Evolutionary conservation across 2,113 vertebrate species (phyloP).

Genomic region (Engystomops pustulosus): DNA sequence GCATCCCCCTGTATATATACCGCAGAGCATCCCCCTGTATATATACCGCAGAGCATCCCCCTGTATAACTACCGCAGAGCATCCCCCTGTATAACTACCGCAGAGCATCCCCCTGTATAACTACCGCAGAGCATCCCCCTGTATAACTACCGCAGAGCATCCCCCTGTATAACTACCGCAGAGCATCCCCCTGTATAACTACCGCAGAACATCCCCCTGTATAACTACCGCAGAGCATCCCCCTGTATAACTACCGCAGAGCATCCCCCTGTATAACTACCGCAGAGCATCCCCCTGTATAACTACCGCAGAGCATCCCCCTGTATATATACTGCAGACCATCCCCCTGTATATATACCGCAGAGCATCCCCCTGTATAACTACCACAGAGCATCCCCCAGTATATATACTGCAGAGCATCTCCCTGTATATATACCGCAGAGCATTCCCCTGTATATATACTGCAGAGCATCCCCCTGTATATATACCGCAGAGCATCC

Average conservation of each 20-base stretch:
- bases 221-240: neutral
- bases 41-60: neutral
- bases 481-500: too few relatives aligned
- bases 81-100: neutral
- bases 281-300: neutral
- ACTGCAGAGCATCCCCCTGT: too few relatives aligned
- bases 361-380: neutral
- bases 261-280: neutral
- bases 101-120: too few relatives aligned
- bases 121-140: too few relatives aligned
- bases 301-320: neutral
- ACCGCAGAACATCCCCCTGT: neutral
- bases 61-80: neutral
- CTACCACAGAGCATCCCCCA: neutral
- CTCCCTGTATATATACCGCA: neutral
- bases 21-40: too few relatives aligned
- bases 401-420: neutral
- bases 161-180: too few relatives aligned
- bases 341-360: neutral
- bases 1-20: too few relatives aligned
- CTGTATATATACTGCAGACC: too few relatives aligned
- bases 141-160: too few relatives aligned
- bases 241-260: neutral
- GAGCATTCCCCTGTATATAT: too few relatives aligned
- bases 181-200: too few relatives aligned